Percentiles rank a stretch among this genome's conserved stretches.
Conservation (phyloP, 2,113 vertebrate genomes). For the Coracopsis vasa region DNA sequence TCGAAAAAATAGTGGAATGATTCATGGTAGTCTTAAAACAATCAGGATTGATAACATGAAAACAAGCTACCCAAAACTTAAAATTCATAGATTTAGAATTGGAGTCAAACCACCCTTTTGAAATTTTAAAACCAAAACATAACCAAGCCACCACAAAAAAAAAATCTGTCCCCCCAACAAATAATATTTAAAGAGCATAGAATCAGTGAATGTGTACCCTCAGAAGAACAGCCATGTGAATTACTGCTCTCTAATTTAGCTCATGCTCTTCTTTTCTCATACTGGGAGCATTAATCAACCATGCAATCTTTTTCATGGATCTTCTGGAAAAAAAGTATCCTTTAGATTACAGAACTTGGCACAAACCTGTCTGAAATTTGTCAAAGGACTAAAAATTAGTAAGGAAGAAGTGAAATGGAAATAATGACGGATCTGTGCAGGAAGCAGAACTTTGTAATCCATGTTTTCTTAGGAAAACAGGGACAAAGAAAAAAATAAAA, state of each 20-base stretch:
- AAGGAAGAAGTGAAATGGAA: neutral
- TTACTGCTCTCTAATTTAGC: neutral
- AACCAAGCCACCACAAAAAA: neutral
- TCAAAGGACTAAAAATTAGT: neutral
- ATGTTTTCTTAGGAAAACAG: neutral
- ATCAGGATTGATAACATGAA: neutral
- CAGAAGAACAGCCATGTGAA: accelerated
- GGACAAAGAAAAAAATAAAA: neutral
- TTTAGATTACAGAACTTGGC: neutral
- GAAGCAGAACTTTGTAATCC: neutral
- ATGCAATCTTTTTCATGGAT: neutral
- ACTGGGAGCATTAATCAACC: neutral
- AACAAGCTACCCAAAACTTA: neutral
- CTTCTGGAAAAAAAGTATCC: neutral
- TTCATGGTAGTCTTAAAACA: neutral
- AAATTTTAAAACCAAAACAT: neutral
- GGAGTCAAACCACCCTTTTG: neutral
- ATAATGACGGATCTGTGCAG: neutral
- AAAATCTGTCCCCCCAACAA: accelerated
- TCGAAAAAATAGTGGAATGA: neutral
- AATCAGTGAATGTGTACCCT: accelerated
- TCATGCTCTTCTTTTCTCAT: neutral
- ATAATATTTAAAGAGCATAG: neutral
- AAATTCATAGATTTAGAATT: neutral
- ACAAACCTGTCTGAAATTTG: neutral